Conservation (phyloP, 2,113 vertebrate species). For the Glaucomys volans region DNA sequence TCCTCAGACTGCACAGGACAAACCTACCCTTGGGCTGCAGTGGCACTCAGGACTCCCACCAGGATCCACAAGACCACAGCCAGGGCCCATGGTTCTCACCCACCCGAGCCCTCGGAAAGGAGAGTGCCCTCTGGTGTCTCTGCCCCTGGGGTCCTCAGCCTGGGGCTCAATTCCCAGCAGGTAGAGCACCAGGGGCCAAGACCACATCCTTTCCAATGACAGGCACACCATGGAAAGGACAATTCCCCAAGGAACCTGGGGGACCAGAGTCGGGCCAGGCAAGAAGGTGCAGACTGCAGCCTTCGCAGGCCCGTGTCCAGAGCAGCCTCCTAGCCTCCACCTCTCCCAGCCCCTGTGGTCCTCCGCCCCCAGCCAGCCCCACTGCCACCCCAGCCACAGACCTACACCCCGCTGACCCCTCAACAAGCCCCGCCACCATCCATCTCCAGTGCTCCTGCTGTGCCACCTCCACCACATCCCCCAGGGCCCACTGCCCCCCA, state of each 20-base stretch:
- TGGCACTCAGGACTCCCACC: rapidly evolving
- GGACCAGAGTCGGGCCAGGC: not conserved
- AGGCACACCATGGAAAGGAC: too few species aligned
- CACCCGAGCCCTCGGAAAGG: too few species aligned
- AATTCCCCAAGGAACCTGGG: not conserved
- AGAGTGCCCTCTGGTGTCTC: rapidly evolving
- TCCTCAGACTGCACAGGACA: not conserved
- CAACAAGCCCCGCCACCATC: not conserved
- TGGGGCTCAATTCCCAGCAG: not conserved
- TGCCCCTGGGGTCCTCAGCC: not conserved
- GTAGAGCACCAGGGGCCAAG: not conserved
- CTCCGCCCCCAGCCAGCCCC: not conserved
- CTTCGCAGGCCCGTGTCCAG: not conserved
- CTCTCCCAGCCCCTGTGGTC: not conserved
- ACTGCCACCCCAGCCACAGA: too few species aligned
- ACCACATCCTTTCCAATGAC: rapidly evolving
- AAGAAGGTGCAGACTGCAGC: not conserved
- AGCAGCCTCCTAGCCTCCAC: too few species aligned
- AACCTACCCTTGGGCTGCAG: rapidly evolving
- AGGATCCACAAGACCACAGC: not conserved
- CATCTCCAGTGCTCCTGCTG: not conserved
- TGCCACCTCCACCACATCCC: not conserved
- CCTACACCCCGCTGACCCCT: not conserved
- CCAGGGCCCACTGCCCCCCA: not conserved
- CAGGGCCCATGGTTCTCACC: too few species aligned